Evolutionary conservation across 2,888 invertebrate genomes (phyloP), one percentile per base, ranked within the genome.

Genomic region (Oxytorus armatus): DNA sequence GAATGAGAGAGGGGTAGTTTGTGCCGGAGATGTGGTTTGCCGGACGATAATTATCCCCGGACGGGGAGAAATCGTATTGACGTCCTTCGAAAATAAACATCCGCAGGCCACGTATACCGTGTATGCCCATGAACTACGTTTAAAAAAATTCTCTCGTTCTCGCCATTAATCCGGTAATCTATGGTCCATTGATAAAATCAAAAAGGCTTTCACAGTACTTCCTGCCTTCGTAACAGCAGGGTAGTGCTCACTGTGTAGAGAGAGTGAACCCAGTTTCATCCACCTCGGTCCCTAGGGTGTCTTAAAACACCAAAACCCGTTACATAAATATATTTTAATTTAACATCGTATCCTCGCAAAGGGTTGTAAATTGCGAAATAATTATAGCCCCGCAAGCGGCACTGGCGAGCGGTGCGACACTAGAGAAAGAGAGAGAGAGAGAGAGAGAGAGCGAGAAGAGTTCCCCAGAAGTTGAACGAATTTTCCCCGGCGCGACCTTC

Each of bases 351-450:
- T 79, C 77, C 82, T 68, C 81, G 78, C 85, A 85, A 86, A 85
- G 85, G 87, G 85, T 86, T 86, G 89, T 86, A 88, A 90, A 90
- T 90, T 89, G 87, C 87, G 85, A 88, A 89, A 89, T 89, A 90
- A 90, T 90, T 89, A 88, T 85, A 84, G n/a, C 83, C 82, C 80
- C 49, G 53, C 36, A 39, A 57, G 57, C 44, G 57, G 73, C 69
- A 66, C 65, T 49, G 39, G 39, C 49, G 11, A 49, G 68, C 23
- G 49, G 39, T 16, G 42, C 18, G 3, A 42, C n/a, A 3, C 36
- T 4, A n/a, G 7, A 61, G 36, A 4, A n/a, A 42, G 10, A 21
- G 10, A 29, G 82, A 82, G 86, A n/a, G 8, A n/a, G 7, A 61
- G 36, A 4, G 18, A 42, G 10, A 21, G 10, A 29, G 82, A 82